A percentile compares a stretch with the other conserved stretches of the same genome.
phyloP scores from a whole-genome alignment of 2,888 invertebrate species.

The Zygaena filipendulae region DNA sequence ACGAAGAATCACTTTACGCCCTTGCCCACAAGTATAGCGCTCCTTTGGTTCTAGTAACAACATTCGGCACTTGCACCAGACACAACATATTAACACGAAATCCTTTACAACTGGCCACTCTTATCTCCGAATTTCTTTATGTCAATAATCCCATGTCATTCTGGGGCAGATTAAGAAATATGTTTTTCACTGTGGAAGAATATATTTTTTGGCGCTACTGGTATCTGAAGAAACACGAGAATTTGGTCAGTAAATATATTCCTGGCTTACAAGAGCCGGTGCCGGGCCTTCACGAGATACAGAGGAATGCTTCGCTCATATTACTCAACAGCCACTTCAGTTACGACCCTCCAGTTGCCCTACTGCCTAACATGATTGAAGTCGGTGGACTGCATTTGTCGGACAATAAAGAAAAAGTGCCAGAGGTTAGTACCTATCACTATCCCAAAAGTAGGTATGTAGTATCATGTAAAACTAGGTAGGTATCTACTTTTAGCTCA shows the following conservation, averaged over 20 bases:
- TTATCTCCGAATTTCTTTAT: conserved; percentile 40
- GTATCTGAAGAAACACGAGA: conserved; percentile 43
- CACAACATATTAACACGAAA: conserved; percentile 44
- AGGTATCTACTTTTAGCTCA: no score
- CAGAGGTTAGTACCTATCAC: conserved; percentile 33
- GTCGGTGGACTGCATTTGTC: conserved; percentile 67
- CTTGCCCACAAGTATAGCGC: conserved; percentile 55
- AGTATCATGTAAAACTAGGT: no score
- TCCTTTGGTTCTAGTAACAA: conserved; percentile 43
- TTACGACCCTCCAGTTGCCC: conserved; percentile 50
- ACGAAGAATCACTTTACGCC: conserved; percentile 48
- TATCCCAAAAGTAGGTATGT: no score
- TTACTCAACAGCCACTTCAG: conserved; percentile 62
- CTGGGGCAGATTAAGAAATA: conserved; percentile 55
- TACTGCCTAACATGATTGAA: conserved; percentile 65
- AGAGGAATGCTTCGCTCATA: conserved; percentile 45
- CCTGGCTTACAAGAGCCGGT: conserved; percentile 36
- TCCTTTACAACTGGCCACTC: conserved; percentile 46
- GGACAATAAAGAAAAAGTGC: conserved; percentile 32
- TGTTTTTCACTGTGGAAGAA: conserved; percentile 47
- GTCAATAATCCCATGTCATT: conserved; percentile 61
- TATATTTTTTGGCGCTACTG: conserved; percentile 45
- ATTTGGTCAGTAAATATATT: conserved; percentile 39
- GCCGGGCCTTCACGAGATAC: conserved; percentile 44
- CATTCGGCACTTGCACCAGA: conserved; percentile 52